A percentile compares a stretch with the other conserved stretches of the same genome.
These are phyloP conservation scores for Baronia brevicornis DNA, from an alignment of 2,888 invertebrate genomes.

Conservation along the genomic window DNA sequence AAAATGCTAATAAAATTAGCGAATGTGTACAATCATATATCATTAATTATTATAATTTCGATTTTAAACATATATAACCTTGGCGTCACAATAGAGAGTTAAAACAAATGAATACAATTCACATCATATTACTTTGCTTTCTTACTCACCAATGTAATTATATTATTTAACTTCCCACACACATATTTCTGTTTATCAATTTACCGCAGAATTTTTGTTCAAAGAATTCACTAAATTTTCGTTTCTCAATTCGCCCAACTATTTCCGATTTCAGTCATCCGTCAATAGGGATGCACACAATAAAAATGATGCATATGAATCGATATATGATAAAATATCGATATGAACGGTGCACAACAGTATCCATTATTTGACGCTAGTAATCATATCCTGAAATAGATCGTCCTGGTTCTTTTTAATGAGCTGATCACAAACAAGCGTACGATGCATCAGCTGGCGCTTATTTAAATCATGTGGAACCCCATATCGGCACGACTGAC, in stretches of 20 bases:
- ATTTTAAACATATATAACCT: slow-evolving; percentile 57
- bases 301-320: too few relatives aligned
- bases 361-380: too few relatives aligned
- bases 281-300: too few relatives aligned
- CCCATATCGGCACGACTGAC: too few relatives aligned
- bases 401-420: too few relatives aligned
- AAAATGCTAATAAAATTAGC: slow-evolving; percentile 57
- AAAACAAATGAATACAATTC: slow-evolving; percentile 32
- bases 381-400: too few relatives aligned
- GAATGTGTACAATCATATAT: slow-evolving; percentile 36
- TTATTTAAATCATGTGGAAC: too few relatives aligned
- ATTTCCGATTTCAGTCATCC: slow-evolving; percentile 27
- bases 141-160: slow-evolving; percentile 14
- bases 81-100: slow-evolving; percentile 48
- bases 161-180: slow-evolving; percentile 7
- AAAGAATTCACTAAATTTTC: slow-evolving; percentile 19
- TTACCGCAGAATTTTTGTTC: slow-evolving; percentile 12
- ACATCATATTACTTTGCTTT: slow-evolving; percentile 27
- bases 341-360: too few relatives aligned
- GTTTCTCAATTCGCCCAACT: slow-evolving; percentile 21
- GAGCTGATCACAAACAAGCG: too few relatives aligned
- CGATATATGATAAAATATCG: too few relatives aligned
- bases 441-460: too few relatives aligned
- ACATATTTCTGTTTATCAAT: slow-evolving; percentile 12
- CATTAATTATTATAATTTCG: slow-evolving; percentile 45